Evolutionary conservation across 2,888 invertebrate genomes (phyloP).

Genomic region (Aspidiotus destructor): DNA sequence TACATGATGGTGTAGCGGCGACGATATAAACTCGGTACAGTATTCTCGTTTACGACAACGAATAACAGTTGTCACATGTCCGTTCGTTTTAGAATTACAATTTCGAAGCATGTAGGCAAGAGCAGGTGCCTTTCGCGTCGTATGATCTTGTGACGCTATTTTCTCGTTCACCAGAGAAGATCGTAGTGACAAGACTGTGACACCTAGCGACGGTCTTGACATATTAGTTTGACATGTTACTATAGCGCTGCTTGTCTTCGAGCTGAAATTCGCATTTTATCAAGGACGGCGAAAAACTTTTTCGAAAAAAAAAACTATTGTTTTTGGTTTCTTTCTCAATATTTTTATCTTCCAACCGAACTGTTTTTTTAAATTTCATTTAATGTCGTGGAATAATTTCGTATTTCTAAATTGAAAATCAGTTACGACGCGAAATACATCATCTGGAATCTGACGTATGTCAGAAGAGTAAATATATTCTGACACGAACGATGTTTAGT

Average conservation of each 20-base stretch:
- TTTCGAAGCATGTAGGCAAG: constrained; percentile 23
- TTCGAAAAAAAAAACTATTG: too few species aligned
- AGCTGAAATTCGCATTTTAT: constrained; percentile 24
- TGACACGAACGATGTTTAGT: too few species aligned
- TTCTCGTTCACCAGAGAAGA: constrained; percentile 27
- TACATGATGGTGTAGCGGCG: background rate
- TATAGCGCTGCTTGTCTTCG: constrained; percentile 11
- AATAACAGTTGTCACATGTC: constrained; percentile 30
- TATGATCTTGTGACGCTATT: constrained; percentile 27
- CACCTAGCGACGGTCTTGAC: constrained; percentile 25
- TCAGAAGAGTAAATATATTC: too few species aligned
- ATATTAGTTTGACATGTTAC: constrained; percentile 23
- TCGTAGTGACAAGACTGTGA: constrained; percentile 25
- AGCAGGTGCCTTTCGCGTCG: constrained; percentile 28
- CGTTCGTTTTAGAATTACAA: constrained; percentile 28
- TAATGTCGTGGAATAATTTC: too few species aligned
- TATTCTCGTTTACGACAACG: constrained; percentile 5
- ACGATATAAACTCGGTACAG: too few species aligned
- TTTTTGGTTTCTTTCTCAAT: too few species aligned
- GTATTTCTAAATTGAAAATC: too few species aligned
- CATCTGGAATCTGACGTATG: too few species aligned
- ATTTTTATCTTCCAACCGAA: too few species aligned
- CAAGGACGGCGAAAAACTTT: background rate
- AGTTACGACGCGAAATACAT: too few species aligned
- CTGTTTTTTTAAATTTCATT: too few species aligned